Percentiles rank a stretch among this genome's conserved stretches.
phyloP scores from a whole-genome alignment of 2,113 vertebrate species.

The Pomatostomus ruficeps region DNA sequence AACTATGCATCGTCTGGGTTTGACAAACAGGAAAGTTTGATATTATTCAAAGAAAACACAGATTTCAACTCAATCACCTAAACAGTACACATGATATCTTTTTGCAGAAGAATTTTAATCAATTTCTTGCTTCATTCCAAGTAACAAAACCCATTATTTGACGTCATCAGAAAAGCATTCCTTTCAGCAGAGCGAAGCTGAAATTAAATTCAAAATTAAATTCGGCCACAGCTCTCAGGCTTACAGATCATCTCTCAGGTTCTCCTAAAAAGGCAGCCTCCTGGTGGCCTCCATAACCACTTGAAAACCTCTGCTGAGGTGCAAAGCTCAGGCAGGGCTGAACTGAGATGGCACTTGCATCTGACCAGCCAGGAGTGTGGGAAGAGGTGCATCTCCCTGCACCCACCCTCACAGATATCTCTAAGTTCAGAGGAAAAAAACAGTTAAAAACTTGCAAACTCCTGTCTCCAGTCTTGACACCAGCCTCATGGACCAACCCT shows the following conservation, averaged over 20 bases:
- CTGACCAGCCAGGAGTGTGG: neutral
- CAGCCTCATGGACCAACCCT: neutral
- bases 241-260: neutral
- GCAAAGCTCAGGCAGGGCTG: neutral
- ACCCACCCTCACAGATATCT: rapidly evolving
- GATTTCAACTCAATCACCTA: neutral
- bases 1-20: conserved; percentile 87
- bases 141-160: neutral
- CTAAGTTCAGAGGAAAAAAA: neutral
- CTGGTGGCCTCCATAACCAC: neutral
- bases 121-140: neutral
- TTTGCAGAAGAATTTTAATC: neutral
- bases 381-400: neutral
- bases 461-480: neutral
- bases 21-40: conserved; percentile 72
- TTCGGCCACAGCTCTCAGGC: neutral
- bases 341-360: neutral
- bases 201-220: neutral
- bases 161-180: neutral
- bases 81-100: neutral
- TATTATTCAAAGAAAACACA: neutral
- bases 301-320: neutral
- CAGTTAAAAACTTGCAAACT: neutral
- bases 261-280: neutral
- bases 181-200: neutral